Evolutionary conservation across 2,797 vertebrate genomes (phyloP), one percentile per base, ranked within the genome.

Genomic region (Poecilia wingei): DNA sequence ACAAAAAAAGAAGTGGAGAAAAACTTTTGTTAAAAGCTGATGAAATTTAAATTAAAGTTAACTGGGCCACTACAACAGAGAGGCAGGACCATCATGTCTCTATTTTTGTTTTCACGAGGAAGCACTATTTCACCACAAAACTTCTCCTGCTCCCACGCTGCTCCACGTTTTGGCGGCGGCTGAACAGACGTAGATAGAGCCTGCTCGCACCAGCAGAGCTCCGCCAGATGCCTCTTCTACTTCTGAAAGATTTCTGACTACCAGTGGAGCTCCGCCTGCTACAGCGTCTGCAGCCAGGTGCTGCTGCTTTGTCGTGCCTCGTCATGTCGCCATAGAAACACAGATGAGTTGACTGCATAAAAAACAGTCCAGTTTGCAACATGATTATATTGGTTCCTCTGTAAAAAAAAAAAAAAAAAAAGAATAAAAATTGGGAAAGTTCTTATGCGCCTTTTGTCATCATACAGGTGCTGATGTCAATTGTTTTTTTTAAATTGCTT

Each of bases 401-500:
- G n/a, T 6, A 13, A 7, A 36, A 28, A 70, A 43, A 69, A 2
- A 61, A 33, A 20, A 43, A 25, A 5, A 69, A 2, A 61, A 39
- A 39, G 3, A 39, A 39, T 39, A 39, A 39, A 64, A 20, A 41
- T 16, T n/a, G 3, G 68, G 25, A 70, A 45, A 14, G 41, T 70
- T 45, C 12, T 70, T 14, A 45, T 28, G 20, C 1, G 0, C 25
- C 66, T n/a, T 45, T n/a, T n/a, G 39, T n/a, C 12, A 45, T n/a
- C 25, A 43, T n/a, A 45, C 25, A 45, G 22, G 25, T 69, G 85
- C 87, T 74, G 84, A 76, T 64, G 84, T 86, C 73, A 43, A 18
- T 85, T 80, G 83, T 91, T 89, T 92, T 14, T n/a, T n/a, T 25
- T 13, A 0, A 13, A 31, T 59, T 28, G 57, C 57, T 31, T 59